phyloP scores from a whole-genome alignment of 2,888 invertebrate genomes.

The Nowickia ferox region DNA sequence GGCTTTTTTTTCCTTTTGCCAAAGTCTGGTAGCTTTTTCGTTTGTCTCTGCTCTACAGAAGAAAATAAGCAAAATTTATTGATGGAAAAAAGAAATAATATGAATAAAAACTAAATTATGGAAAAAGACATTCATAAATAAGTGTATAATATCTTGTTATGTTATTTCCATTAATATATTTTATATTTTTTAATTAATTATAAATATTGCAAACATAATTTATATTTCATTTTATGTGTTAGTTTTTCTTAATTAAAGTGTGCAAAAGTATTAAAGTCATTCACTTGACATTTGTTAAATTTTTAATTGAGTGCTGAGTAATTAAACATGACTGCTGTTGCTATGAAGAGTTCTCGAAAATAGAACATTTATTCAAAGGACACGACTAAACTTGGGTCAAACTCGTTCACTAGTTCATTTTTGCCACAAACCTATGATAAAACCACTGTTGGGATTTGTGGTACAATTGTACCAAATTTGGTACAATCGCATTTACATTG shows the following conservation, averaged over 20 bases:
- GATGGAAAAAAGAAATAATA: not conserved
- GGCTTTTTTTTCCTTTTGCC: constrained; percentile 20
- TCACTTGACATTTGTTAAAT: too few species aligned
- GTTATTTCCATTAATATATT: constrained; percentile 19
- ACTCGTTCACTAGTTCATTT: too few species aligned
- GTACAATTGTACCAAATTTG: too few species aligned
- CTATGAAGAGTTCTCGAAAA: too few species aligned
- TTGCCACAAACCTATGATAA: too few species aligned
- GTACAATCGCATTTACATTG: too few species aligned
- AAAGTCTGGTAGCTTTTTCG: constrained; percentile 54
- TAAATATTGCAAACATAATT: constrained; percentile 39
- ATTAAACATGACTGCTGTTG: too few species aligned
- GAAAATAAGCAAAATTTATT: not conserved
- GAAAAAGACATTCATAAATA: constrained; percentile 10
- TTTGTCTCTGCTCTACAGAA: not conserved
- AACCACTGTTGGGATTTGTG: too few species aligned
- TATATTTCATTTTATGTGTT: constrained; percentile 1
- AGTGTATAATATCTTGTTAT: constrained; percentile 12
- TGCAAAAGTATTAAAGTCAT: not conserved
- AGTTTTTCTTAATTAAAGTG: constrained; percentile 24
- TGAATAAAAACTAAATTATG: constrained; percentile 32
- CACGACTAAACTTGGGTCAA: too few species aligned
- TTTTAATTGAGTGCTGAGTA: too few species aligned
- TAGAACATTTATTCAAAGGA: too few species aligned
- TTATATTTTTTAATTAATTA: constrained; percentile 46